Percentiles rank a stretch among this genome's conserved stretches.
Conservation (phyloP, 2,888 invertebrate species). For the Drosophila nr. fundita region DNA sequence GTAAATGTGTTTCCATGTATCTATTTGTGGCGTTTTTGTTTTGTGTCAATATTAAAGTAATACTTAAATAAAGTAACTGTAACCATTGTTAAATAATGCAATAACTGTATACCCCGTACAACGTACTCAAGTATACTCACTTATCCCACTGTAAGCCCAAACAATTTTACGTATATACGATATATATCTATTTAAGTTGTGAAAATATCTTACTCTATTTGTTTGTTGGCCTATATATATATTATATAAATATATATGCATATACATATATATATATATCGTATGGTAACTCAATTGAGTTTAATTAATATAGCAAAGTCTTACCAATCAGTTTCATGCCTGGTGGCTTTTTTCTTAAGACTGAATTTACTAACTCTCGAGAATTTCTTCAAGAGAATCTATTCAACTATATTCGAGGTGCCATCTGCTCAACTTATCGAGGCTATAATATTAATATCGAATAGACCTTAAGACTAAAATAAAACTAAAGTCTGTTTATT, state of each 20-base stretch:
- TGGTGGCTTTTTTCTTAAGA: background rate
- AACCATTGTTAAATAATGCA: constrained; percentile 41
- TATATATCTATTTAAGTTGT: constrained; percentile 32
- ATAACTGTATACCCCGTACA: constrained; percentile 28
- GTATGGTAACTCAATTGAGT: constrained; percentile 22
- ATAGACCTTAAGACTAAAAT: background rate
- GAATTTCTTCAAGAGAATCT: background rate
- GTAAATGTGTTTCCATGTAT: constrained; percentile 77
- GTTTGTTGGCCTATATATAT: constrained; percentile 23
- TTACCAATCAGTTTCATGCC: background rate
- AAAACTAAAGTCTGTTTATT: background rate
- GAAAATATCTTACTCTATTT: constrained; percentile 26
- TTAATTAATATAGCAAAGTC: background rate
- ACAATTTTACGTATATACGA: constrained; percentile 5
- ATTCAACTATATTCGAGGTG: background rate
- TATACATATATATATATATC: constrained; percentile 3
- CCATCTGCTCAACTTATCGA: background rate
- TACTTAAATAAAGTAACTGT: constrained; percentile 43
- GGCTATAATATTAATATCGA: background rate
- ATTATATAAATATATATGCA: too few species aligned
- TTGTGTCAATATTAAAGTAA: constrained; percentile 46
- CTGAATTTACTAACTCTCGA: background rate
- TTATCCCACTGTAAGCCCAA: constrained; percentile 14
- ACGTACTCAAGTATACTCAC: constrained; percentile 23
- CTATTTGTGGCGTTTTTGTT: constrained; percentile 69